Percentiles rank a stretch among this genome's conserved stretches.
Evolutionary conservation across 2,113 vertebrate genomes (phyloP).

Genomic region (Hypanus sabinus): DNA sequence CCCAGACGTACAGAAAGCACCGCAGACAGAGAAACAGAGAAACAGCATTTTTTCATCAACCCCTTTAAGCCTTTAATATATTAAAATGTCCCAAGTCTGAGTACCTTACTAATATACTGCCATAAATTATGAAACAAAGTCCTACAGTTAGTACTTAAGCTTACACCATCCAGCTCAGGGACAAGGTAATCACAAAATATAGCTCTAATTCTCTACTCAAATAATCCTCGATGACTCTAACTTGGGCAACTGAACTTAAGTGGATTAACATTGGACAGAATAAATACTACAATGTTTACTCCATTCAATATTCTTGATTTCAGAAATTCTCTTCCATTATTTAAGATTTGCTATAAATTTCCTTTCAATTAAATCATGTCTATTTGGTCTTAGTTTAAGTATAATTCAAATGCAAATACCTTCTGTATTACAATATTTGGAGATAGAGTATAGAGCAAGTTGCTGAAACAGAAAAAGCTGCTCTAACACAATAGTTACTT

Average conservation of each 20-base stretch:
- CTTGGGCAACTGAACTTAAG: neutral
- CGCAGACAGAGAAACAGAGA: no score
- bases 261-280: neutral
- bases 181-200: no score
- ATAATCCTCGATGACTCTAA: neutral
- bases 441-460: neutral
- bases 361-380: neutral
- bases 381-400: neutral
- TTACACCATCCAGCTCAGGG: neutral
- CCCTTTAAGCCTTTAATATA: neutral
- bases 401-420: neutral
- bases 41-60: neutral
- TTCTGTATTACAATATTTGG: neutral
- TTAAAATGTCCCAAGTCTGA: neutral
- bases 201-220: neutral
- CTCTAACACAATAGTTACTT: no score
- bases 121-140: neutral
- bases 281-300: neutral
- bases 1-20: no score
- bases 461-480: neutral
- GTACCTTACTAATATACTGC: neutral
- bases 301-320: neutral
- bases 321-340: neutral
- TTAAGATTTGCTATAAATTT: neutral
- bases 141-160: neutral